Evolutionary conservation across 64 coral and sea anemone genomes (phyloP).

Genomic region (Dendronephthya gigantea): DNA sequence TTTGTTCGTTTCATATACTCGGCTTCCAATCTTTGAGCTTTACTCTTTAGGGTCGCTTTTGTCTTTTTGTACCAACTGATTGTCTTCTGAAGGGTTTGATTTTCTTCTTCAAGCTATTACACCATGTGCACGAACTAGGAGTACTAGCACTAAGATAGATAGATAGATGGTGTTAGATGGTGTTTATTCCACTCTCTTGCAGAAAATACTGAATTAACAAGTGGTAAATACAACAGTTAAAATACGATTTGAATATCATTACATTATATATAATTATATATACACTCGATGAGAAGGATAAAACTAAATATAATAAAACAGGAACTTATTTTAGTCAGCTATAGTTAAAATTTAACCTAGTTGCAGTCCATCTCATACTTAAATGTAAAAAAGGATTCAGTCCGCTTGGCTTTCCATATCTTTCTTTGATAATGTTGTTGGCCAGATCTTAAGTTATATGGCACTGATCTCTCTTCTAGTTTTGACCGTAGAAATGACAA

Average conservation of each 20-base stretch:
- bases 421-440: background rate
- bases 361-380: background rate
- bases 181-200: background rate
- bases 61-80: background rate
- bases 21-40: background rate
- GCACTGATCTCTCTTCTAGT: constrained; percentile 8
- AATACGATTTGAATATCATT: no score
- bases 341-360: no score
- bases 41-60: background rate
- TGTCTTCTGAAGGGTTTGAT: background rate
- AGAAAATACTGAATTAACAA: background rate
- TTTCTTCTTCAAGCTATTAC: background rate
- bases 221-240: background rate
- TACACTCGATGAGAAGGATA: no score
- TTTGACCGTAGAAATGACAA: constrained; percentile 18
- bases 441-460: constrained; percentile 30
- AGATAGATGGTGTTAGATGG: no score
- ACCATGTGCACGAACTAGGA: background rate
- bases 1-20: no score
- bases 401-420: constrained; percentile 20
- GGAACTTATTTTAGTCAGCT: no score
- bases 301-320: background rate
- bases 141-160: background rate
- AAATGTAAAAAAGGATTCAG: constrained; percentile 28
- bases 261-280: no score